A percentile compares a stretch with the other conserved stretches of the same genome.
Conservation (phyloP, 2,888 invertebrate genomes). For the Polyommatus icarus region DNA sequence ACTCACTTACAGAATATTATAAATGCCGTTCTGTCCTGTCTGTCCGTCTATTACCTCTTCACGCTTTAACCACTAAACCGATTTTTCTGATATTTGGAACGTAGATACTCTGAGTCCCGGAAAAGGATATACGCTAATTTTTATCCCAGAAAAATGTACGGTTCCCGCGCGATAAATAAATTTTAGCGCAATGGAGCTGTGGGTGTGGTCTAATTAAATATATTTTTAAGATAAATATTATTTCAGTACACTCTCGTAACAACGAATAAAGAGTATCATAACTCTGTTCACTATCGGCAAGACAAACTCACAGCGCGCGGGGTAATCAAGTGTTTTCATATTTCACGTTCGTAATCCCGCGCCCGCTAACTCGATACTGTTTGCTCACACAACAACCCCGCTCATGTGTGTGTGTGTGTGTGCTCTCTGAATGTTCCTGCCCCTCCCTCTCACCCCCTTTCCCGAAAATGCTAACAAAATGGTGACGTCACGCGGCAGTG, state of each 20-base stretch:
- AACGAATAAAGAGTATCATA: not conserved
- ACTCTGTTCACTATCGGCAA: not conserved
- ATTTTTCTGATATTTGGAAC: no score
- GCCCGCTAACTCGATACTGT: slow-evolving; percentile 21
- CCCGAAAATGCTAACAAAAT: not conserved
- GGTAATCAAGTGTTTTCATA: not conserved
- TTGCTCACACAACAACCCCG: not conserved
- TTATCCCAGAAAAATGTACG: no score
- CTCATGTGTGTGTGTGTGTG: not conserved
- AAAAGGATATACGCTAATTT: no score
- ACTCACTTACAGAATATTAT: no score
- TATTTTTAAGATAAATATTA: no score
- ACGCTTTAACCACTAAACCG: no score
- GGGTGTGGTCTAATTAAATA: no score
- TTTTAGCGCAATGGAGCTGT: no score
- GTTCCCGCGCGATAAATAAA: no score
- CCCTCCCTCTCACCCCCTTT: not conserved
- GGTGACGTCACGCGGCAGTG: not conserved
- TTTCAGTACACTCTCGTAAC: not conserved
- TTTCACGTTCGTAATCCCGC: slow-evolving; percentile 9
- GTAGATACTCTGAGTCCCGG: no score
- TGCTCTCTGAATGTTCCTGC: not conserved
- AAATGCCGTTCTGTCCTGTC: no score
- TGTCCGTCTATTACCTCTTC: no score
- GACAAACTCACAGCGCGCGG: not conserved